Evolutionary conservation across 2,888 invertebrate species (phyloP).

Genomic region (Caenorhabditis sp.): DNA sequence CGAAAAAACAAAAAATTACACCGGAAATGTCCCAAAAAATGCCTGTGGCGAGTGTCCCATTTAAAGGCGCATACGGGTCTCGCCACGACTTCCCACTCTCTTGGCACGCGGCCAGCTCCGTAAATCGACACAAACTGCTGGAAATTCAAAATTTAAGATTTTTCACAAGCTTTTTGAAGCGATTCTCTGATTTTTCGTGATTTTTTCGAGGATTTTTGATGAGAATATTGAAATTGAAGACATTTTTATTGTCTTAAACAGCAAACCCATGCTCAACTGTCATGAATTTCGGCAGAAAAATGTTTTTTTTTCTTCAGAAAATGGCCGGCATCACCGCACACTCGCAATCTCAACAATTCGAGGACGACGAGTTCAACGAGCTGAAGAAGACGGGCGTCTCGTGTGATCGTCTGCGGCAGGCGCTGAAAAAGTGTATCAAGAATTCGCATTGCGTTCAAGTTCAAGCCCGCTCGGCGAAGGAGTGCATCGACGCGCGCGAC

Average conservation of each 20-base stretch:
- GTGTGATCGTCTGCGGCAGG: slow-evolving; percentile 79
- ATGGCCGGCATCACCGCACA: slow-evolving; percentile 61
- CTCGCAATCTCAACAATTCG: slow-evolving; percentile 65
- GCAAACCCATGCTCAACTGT: too few species aligned
- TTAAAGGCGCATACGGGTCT: slow-evolving; percentile 63
- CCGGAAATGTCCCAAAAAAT: neutral
- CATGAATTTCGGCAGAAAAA: too few species aligned
- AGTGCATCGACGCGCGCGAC: slow-evolving; percentile 79
- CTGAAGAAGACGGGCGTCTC: slow-evolving; percentile 76
- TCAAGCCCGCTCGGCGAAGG: slow-evolving; percentile 76
- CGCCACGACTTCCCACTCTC: slow-evolving; percentile 10
- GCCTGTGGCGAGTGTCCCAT: neutral
- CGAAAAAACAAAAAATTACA: slow-evolving; percentile 10
- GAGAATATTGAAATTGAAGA: neutral
- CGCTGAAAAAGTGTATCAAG: slow-evolving; percentile 80
- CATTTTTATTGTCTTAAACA: too few species aligned
- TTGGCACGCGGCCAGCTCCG: slow-evolving; percentile 43
- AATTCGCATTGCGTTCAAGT: slow-evolving; percentile 79
- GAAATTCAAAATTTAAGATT: slow-evolving; percentile 2
- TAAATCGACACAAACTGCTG: slow-evolving; percentile 54
- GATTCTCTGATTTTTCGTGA: slow-evolving; percentile 6
- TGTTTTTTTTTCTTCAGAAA: neutral
- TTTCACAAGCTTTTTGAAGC: too few species aligned
- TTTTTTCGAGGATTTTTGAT: neutral
- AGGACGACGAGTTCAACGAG: slow-evolving; percentile 73